Percentiles rank a stretch among this genome's conserved stretches.
phyloP scores from a whole-genome alignment of 2,797 vertebrate species.

The Furcifer pardalis region DNA sequence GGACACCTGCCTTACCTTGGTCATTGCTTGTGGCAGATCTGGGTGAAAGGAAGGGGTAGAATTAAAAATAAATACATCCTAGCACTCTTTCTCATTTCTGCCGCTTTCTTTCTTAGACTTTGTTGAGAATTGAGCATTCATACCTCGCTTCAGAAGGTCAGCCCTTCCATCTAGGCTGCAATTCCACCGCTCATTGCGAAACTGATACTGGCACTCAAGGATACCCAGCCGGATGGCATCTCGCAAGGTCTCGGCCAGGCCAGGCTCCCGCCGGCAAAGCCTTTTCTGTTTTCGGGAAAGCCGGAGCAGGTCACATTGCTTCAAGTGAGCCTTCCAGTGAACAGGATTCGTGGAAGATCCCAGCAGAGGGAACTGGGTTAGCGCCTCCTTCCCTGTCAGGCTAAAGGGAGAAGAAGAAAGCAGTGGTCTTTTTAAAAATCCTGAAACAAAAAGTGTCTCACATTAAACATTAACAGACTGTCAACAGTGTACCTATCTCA shows the following conservation, averaged over 20 bases:
- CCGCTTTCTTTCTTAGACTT: not conserved
- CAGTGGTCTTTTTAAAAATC: not conserved
- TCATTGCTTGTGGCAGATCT: not conserved
- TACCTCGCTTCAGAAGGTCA: conserved; percentile 94
- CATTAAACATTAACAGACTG: not conserved
- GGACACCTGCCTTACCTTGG: not conserved
- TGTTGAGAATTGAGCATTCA: not conserved
- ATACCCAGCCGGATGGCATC: conserved; percentile 92
- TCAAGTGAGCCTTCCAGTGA: conserved; percentile 84
- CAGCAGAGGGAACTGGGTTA: conserved; percentile 83
- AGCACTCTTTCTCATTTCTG: not conserved
- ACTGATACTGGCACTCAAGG: conserved; percentile 94
- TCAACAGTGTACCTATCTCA: not conserved
- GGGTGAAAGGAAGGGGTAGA: not conserved
- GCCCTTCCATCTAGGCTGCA: conserved; percentile 94
- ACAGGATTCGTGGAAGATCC: conserved; percentile 62
- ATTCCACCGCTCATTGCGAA: conserved; percentile 97
- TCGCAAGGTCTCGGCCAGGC: conserved; percentile 91
- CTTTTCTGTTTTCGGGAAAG: conserved; percentile 91
- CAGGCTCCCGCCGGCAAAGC: conserved; percentile 91
- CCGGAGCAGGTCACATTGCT: conserved; percentile 95
- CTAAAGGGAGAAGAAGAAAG: conserved; percentile 62
- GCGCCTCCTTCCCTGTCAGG: conserved; percentile 91
- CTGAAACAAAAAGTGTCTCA: not conserved
- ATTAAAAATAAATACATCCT: not conserved